Base-by-base conservation (phyloP, 2,797 vertebrate species). In the Brotula barbata region DNA sequence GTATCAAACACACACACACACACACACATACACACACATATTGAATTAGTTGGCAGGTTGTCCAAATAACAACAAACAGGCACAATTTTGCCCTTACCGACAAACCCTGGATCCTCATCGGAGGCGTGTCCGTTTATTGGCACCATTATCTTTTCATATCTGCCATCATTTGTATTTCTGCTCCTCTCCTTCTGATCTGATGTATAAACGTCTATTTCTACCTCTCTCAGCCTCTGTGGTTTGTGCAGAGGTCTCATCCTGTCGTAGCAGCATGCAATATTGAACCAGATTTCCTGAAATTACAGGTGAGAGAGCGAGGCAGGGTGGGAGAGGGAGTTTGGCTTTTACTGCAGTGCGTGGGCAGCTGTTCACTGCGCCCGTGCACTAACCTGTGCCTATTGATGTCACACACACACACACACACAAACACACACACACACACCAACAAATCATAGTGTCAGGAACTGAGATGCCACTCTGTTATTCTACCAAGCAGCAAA, bases 271-370 rank as follows among this genome's bases (percentile, higher is more conserved):
- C 44, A 58, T 78, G 66, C 64, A 67, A 81, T 82, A 82, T 52
- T 61, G 37, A 69, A 68, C 20, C 7, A 50, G 7, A 6, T 33
- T 39, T 58, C 37, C 49, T 66, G 63, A 75, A 68, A 75, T 60
- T 73, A 68, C 54, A 67, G 41, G 22, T 16, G 15, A 16, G 39
- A 55, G 22, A 42, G 22, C 25, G 56, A 45, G 51, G 34, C 42
- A 49, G 43, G 64, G 52, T 37, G 45, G 20, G 3, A 22, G 47
- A 47, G 54, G 42, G 57, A 20, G 23, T 49, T 68, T 79, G 72
- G 69, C 13, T 74, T 65, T 57, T 58, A 46, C 79, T 61, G 71
- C 74, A 80, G 75, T 67, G 62, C 67, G 80, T 80, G 82, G 77
- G 77, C 70, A 82, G 76, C 57, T 79, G 71, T 73, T 40, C 13